Base-by-base conservation (phyloP, 2,888 invertebrate genomes). In the Drepana falcataria region DNA sequence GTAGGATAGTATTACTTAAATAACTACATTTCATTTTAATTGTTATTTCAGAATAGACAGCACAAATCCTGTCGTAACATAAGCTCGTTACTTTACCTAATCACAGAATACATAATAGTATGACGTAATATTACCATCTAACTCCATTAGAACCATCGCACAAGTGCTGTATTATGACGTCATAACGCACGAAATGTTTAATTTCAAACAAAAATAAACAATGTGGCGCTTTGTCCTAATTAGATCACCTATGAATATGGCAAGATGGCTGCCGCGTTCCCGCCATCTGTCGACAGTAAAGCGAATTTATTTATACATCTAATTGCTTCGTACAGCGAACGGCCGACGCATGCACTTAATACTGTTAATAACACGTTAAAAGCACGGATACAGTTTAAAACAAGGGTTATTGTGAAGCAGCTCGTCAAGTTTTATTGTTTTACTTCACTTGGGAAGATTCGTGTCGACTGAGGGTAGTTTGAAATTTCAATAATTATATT, bases 251-350 rank as follows among this genome's bases (percentile, higher is more conserved):
- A 85, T 82, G 84, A 84, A 83, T 81, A 79, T 73, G 65, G 76
- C 75, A 77, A 86, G 87, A 86, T 85, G 84, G 84, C 80, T 66
- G 75, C 73, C 77, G 75, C 78, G 71, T 82, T 78, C 62, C 63
- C 83, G 85, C 85, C 90, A 90, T 89, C 86, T 89, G 90, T 84
- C 83, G 89, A 78, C 68, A 77, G 79, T 84, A 79, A 82, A 83
- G 75, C 64, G 84, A 90, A 89, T 88, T 90, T 89, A 90, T 89
- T 87, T 83, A 87, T 85, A 85, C 73, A 76, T 87, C 83, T 90
- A 88, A 90, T 90, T 89, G 86, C 82, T 79, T 67, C 75, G 79
- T 78, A 80, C 83, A 77, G 75, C 65, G 64, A 76, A 69, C 81
- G 73, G 78, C 72, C 73, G 79, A 78, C 81, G 85, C 85, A 84